These are phyloP conservation scores for Tetramorium simillimum DNA, from an alignment of 1,140 invertebrate genomes.

Conservation along the genomic window DNA sequence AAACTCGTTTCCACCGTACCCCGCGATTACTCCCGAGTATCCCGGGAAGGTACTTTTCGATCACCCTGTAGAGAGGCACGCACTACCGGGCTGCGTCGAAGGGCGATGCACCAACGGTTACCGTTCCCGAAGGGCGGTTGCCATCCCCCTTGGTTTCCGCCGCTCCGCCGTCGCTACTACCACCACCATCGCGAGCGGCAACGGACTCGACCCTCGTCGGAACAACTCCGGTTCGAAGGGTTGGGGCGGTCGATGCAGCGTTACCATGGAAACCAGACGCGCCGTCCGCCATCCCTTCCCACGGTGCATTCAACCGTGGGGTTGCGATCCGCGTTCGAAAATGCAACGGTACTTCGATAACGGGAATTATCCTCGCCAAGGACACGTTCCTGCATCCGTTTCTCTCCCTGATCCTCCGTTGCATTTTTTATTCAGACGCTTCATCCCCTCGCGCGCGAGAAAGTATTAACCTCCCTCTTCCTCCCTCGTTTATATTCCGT, in stretches of 20 bases:
- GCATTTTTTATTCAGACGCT: conserved; percentile 52
- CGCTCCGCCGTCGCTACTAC: conserved; percentile 63
- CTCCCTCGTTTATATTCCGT: conserved; percentile 3
- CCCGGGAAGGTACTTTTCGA: conserved; percentile 48
- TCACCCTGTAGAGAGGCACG: conserved; percentile 68
- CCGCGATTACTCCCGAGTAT: not conserved
- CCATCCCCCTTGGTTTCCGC: conserved; percentile 34
- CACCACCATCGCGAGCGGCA: conserved; percentile 69
- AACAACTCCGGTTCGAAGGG: conserved; percentile 76
- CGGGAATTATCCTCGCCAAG: conserved; percentile 60
- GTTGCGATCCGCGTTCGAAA: conserved; percentile 66
- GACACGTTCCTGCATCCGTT: conserved; percentile 36
- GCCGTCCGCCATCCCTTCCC: conserved; percentile 82
- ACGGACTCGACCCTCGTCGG: conserved; percentile 78
- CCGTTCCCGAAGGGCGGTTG: conserved; percentile 70
- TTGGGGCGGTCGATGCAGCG: conserved; percentile 84
- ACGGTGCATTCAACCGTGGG: conserved; percentile 83
- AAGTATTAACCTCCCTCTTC: conserved; percentile 12
- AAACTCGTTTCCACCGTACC: not conserved
- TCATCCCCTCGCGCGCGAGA: conserved; percentile 27
- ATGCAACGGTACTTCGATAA: conserved; percentile 63
- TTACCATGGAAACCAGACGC: conserved; percentile 85
- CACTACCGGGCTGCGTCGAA: conserved; percentile 69
- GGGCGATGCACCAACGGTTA: conserved; percentile 76
- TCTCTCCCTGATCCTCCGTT: conserved; percentile 45